phyloP scores from a whole-genome alignment of 2,797 vertebrate species.

The Micromesistius poutassou region DNA sequence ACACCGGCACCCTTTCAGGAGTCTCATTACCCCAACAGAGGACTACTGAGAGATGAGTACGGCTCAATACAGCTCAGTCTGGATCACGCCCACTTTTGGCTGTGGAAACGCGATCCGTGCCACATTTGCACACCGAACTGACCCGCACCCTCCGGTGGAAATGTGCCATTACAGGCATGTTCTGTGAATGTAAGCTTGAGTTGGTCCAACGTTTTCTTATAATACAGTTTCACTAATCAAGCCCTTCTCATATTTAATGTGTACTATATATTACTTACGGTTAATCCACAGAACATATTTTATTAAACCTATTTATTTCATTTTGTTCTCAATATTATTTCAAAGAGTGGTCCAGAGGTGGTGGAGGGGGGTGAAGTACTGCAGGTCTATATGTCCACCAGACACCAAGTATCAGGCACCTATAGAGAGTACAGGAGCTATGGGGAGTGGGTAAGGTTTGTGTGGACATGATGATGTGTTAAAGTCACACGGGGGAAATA shows the following conservation, averaged over 20 bases:
- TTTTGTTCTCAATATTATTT: neutral
- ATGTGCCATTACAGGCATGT: neutral
- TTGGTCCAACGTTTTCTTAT: neutral
- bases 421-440: constrained; percentile 25
- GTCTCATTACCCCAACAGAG: too few relatives aligned
- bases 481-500: constrained; percentile 25
- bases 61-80: too few relatives aligned
- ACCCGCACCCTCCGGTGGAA: too few relatives aligned
- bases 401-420: constrained; percentile 28
- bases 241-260: neutral
- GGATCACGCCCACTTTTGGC: too few relatives aligned
- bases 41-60: too few relatives aligned
- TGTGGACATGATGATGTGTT: constrained; percentile 43
- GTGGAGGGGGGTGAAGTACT: constrained; percentile 21
- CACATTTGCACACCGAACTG: too few relatives aligned
- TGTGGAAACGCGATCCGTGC: too few relatives aligned
- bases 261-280: neutral
- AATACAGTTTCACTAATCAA: neutral
- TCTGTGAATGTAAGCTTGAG: neutral
- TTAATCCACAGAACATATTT: neutral
- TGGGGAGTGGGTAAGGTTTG: constrained; percentile 36
- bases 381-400: constrained; percentile 36
- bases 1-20: too few relatives aligned
- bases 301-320: neutral
- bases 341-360: neutral